Conservation (phyloP, 2,888 invertebrate genomes). For the Acronicta psi region DNA sequence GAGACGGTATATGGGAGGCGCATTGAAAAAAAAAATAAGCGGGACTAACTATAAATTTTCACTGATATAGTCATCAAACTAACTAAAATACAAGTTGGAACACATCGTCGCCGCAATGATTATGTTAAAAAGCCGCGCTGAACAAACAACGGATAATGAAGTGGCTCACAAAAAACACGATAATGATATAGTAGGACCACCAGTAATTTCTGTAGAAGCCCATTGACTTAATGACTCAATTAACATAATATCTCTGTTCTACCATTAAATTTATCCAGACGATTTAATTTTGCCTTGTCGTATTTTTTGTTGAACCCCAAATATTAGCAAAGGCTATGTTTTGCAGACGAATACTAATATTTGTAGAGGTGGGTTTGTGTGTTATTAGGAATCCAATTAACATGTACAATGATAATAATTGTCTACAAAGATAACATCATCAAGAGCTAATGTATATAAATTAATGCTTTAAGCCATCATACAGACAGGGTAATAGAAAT, state of each 20-base stretch:
- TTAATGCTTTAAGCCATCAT: conserved; percentile 7
- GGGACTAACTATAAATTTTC: conserved; percentile 59
- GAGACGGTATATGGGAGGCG: conserved; percentile 23
- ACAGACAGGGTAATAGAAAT: conserved; percentile 46
- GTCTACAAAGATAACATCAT: conserved; percentile 13
- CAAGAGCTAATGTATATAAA: background rate
- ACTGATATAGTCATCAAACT: conserved; percentile 67
- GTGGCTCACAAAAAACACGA: conserved; percentile 66
- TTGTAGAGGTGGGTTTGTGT: conserved; percentile 31
- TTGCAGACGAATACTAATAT: conserved; percentile 42
- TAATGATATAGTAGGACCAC: conserved; percentile 74
- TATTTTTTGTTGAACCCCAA: conserved; percentile 50
- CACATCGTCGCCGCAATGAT: conserved; percentile 58
- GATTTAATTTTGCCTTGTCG: conserved; percentile 59
- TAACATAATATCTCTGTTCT: conserved; percentile 74
- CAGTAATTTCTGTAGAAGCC: conserved; percentile 75
- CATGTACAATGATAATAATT: conserved; percentile 36
- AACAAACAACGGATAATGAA: conserved; percentile 76
- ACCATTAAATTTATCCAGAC: conserved; percentile 63
- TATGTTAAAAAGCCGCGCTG: conserved; percentile 64
- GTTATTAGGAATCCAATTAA: conserved; percentile 37
- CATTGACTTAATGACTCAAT: conserved; percentile 74
- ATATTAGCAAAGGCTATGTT: conserved; percentile 50
- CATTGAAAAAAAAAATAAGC: conserved; percentile 38
- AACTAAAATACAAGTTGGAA: conserved; percentile 55